Evolutionary conservation across 2,113 vertebrate genomes (phyloP), one percentile per base, ranked within the genome.

Genomic region (Nerophis lumbriciformis): DNA sequence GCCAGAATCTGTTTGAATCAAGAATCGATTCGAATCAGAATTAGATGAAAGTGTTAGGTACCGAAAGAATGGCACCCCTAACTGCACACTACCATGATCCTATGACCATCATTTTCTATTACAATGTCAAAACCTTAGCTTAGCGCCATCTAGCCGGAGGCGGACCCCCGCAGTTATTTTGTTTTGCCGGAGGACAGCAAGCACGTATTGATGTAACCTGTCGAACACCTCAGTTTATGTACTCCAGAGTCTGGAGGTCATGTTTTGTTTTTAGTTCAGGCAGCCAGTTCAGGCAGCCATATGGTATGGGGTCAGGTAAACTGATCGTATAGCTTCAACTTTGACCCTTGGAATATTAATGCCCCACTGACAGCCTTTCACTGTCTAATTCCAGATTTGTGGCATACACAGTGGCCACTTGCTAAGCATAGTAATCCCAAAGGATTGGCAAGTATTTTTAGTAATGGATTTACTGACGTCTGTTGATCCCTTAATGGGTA

Each of bases 391-490:
- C 81, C 72, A 83, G 84, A 86, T 85, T 87, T 85, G 73, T 72
- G 72, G 71, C 75, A 73, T 75, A 65, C 83, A 78, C 80, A 73
- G 76, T 83, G 83, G 86, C 66, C 83, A 85, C 82, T 89, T 77
- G 81, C 77, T 83, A 66, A 76, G 78, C 73, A 16, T 83, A 80
- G 85, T 89, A 87, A 89, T 87, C 84, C 86, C 76, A 85, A 80
- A 82, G 87, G 86, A 85, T 86, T 85, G 87, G 79, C 68, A 88
- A 85, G 84, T 88, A 87, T 88, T 88, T 88, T 88, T 85, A 90
- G 87, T 82, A 79, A 84, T 88, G 85, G 85, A 83, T 87, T 88
- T 87, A 84, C 80, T 77, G 77, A 60, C 65, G 66, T 82, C 79
- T 8, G 75, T 76, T 87, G 85, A 89, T 85, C 83, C 82, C 71